Base-by-base conservation (phyloP, 2,113 vertebrate species). In the Phyllostomus hastatus region DNA sequence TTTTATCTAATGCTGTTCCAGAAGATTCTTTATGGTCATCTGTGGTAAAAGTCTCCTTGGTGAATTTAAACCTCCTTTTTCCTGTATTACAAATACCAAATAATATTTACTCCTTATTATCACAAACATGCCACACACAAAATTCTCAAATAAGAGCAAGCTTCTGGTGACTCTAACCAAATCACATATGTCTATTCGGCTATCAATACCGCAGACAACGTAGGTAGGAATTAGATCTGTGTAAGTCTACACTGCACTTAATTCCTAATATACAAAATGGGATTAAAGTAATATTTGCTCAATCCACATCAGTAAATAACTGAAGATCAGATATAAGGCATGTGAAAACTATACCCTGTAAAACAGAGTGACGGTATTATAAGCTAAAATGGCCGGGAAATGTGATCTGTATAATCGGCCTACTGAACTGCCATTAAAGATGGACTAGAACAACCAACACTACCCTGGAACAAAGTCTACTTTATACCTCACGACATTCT, bases 401-500 rank as follows among this genome's bases (percentile, higher is more conserved):
- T 26, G 14, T 4, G 48, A 89, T 26, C 86, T 33, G 7, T 31
- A 31, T 54, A 33, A 95, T 15, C 64, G 19, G n/a, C 43, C 59
- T 11, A 28, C 33, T 4, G 31, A 88, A 72, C 28, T 43, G 41
- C 41, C 73, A 46, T 15, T 35, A 46, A 79, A 95, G 85, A 33
- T 0, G 7, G 28, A 80, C 7, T 57, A 61, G 61, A 89, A 57
- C 14, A 57, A 41, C 33, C 22, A 59, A 52, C 38, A 88, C 52
- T 35, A 35, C 19, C 26, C 15, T 57, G 33, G 26, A 93, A 90
- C 92, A 96, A 97, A 91, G 90, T 83, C 69, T 10, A 41, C 73
- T 95, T 93, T 96, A 78, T 90, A 75, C 20, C 54, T 46, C 59
- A 79, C 67, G 69, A 79, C 80, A 80, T 46, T 86, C 67, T 43